Evolutionary conservation across 2,113 vertebrate genomes (phyloP), one percentile per base, ranked within the genome.

Genomic region (Ophiodon elongatus): DNA sequence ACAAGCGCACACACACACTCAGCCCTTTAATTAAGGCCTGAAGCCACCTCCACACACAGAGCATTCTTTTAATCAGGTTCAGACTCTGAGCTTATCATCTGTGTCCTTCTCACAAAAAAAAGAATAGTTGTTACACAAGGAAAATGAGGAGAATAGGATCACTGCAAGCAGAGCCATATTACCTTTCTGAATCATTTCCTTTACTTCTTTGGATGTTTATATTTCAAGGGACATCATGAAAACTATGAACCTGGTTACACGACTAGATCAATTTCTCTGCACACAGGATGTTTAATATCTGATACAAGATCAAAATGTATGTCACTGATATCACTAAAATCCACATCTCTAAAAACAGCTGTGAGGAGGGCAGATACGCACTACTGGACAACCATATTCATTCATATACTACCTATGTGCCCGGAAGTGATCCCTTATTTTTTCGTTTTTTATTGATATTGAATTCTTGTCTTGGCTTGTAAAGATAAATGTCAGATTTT

Each of bases 11-110:
- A 67, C 65, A 68, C 62, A 64, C 62, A 56, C 54, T 63, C 59
- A 57, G 52, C 9, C 6, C 31, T 93, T 93, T 93, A 93, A 92
- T 93, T 91, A 93, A 93, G 78, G 68, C 77, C 80, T 60, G 80
- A 86, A 89, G 78, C 29, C 54, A 62, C 86, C 79, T 87, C 85
- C 76, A 85, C 73, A 83, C 62, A 84, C 79, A 89, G 78, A 86
- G 79, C 64, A 76, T 85, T 89, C 87, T 80, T 88, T 91, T 85
- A 91, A 93, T 91, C 86, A 63, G 77, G 59, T 74, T 80, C 82
- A 85, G 73, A 73, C 31, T 71, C 68, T 67, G 83, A 89, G 80
- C 83, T 78, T 71, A 87, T 88, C 80, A 75, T 81, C 83, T 84
- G 86, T 82, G 80, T 82, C 84, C 56, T 75, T 41, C 59, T 39